Base-by-base conservation (phyloP, 2,888 invertebrate genomes). In the Zonitis immaculata region DNA sequence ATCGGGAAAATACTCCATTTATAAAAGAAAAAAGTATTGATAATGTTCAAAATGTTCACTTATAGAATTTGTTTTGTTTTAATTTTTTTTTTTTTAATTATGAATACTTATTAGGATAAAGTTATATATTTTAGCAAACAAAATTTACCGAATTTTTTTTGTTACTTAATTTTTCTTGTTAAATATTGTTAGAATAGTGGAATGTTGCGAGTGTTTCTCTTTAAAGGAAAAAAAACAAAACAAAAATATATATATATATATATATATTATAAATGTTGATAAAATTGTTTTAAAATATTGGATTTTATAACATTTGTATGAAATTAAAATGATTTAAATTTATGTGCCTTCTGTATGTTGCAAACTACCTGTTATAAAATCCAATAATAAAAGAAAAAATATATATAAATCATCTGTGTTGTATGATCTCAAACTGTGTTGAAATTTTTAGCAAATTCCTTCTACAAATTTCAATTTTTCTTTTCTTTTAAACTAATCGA, bases 381-480 rank as follows among this genome's bases (percentile, higher is more conserved):
- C 44, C 28, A 44, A 25, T 11, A n/a, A 27, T 1, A n/a, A n/a
- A n/a, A n/a, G n/a, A n/a, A n/a, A n/a, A n/a, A n/a, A n/a, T n/a
- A n/a, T n/a, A n/a, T n/a, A n/a, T n/a, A 22, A 27, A 26, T 44
- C 25, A 16, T 26, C 18, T 25, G 44, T 26, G n/a, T 28, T 22
- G 44, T 44, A 44, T 44, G 44, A 44, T 44, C 44, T 44, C 44
- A 44, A 28, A 11, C n/a, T n/a, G n/a, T 44, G 28, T 16, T 44
- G 44, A 27, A n/a, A 44, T 44, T 44, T 44, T 44, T 26, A 27
- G 44, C 44, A 44, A 44, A 27, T 44, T 25, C 44, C 44, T 44
- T 44, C 26, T 44, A 26, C 14, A 27, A 44, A n/a, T n/a, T n/a
- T n/a, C n/a, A n/a, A n/a, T n/a, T n/a, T n/a, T n/a, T n/a, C n/a